A percentile compares a stretch with the other conserved stretches of the same genome.
These are phyloP conservation scores for Diglossa cyanea DNA, from an alignment of 2,797 vertebrate genomes.

Conservation along the genomic window DNA sequence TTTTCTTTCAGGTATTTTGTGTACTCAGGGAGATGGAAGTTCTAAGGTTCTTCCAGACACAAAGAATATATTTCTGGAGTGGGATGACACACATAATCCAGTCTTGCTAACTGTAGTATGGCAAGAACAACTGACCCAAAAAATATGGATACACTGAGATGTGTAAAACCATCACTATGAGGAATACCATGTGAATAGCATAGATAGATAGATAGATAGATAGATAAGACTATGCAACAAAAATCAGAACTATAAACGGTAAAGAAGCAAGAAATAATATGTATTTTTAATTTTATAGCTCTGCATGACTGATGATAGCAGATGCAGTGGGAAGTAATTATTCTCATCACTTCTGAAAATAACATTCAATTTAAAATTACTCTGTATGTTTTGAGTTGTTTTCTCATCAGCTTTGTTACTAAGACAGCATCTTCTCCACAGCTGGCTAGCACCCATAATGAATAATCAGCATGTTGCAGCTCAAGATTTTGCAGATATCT, in stretches of 20 bases:
- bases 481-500: neutral
- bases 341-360: neutral
- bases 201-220: neutral
- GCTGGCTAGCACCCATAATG: neutral
- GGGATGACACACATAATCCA: neutral
- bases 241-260: neutral
- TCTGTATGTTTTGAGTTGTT: neutral
- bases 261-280: neutral
- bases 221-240: neutral
- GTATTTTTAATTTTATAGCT: neutral
- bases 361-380: neutral
- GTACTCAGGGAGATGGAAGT: fast-evolving
- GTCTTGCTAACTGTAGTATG: neutral
- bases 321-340: neutral
- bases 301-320: neutral
- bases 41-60: neutral
- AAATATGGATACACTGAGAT: neutral
- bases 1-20: neutral
- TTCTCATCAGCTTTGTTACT: neutral
- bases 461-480: neutral
- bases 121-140: neutral
- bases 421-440: neutral
- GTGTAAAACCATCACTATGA: neutral
- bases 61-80: neutral
- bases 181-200: neutral